Evolutionary conservation across 2,888 invertebrate species (phyloP).

Genomic region (Drosophila incognita): DNA sequence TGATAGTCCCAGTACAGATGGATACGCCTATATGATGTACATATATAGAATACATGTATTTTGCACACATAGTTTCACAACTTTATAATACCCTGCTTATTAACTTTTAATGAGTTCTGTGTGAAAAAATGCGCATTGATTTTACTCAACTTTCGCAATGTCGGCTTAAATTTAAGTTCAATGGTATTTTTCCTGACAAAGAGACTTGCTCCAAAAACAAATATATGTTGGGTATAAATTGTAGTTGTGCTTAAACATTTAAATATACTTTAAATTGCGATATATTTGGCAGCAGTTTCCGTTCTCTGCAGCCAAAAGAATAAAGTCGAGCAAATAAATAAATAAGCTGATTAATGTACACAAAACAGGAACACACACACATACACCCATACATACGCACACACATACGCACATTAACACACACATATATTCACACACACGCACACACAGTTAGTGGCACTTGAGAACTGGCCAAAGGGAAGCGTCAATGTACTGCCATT

Average conservation of each 20-base stretch:
- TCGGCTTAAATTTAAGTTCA: not conserved
- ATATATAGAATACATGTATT: not conserved
- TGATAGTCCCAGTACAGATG: not conserved
- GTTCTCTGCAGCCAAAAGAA: conserved; percentile 32
- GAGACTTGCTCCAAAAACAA: not conserved
- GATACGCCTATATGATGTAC: no score
- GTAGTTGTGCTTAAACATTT: not conserved
- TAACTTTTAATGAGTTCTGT: not conserved
- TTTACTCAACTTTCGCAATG: not conserved
- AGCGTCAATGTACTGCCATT: conserved; percentile 35
- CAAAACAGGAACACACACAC: conserved; percentile 31
- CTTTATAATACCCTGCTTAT: not conserved
- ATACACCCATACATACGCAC: conserved; percentile 12
- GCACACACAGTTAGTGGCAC: not conserved
- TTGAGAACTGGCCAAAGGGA: conserved; percentile 24
- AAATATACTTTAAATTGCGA: not conserved
- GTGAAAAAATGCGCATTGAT: not conserved
- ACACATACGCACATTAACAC: conserved; percentile 12
- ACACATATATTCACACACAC: not conserved
- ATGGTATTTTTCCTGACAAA: not conserved
- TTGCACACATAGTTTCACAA: not conserved
- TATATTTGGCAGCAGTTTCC: conserved; percentile 1
- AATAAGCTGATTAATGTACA: conserved; percentile 69
- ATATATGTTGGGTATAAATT: not conserved
- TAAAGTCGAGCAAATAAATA: conserved; percentile 48